These are phyloP conservation scores for Drosophila oshimai DNA, from an alignment of 1,140 invertebrate species.

Conservation along the genomic window DNA sequence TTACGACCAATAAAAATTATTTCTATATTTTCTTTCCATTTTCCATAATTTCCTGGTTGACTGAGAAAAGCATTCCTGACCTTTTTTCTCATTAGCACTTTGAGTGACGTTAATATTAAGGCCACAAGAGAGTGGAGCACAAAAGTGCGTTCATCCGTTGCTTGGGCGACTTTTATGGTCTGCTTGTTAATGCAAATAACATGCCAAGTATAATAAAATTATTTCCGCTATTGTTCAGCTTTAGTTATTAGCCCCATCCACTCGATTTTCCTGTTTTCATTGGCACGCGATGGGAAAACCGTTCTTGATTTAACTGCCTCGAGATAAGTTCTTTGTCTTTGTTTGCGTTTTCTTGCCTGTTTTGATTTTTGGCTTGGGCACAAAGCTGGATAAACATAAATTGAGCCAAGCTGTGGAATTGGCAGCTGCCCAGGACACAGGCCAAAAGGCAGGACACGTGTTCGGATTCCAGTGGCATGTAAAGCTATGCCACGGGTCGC, in stretches of 20 bases:
- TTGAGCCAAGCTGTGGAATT: constrained; percentile 36
- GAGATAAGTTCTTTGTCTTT: constrained; percentile 65
- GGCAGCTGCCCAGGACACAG: constrained; percentile 29
- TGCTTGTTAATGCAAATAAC: constrained; percentile 68
- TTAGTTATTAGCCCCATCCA: constrained; percentile 26
- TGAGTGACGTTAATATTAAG: constrained; percentile 39
- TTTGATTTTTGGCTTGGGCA: constrained; percentile 44
- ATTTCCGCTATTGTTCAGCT: constrained; percentile 67
- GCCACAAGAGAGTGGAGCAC: constrained; percentile 26
- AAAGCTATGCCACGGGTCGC: constrained; percentile 50
- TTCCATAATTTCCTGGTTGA: neutral
- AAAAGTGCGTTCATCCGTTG: constrained; percentile 40
- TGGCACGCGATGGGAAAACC: constrained; percentile 52
- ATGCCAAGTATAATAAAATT: constrained; percentile 64
- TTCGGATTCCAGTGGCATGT: constrained; percentile 46
- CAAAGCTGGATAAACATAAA: constrained; percentile 67
- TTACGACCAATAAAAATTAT: neutral
- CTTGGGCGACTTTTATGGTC: constrained; percentile 56
- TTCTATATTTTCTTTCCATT: neutral
- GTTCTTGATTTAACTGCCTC: constrained; percentile 63
- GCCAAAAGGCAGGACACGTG: constrained; percentile 35
- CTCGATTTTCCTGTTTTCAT: constrained; percentile 34
- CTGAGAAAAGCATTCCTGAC: neutral
- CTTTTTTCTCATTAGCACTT: constrained; percentile 47
- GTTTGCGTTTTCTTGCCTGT: constrained; percentile 45